Percentiles rank a stretch among this genome's conserved stretches.
These are phyloP conservation scores for Aphelocoma coerulescens DNA, from an alignment of 2,113 vertebrate genomes.

Conservation along the genomic window DNA sequence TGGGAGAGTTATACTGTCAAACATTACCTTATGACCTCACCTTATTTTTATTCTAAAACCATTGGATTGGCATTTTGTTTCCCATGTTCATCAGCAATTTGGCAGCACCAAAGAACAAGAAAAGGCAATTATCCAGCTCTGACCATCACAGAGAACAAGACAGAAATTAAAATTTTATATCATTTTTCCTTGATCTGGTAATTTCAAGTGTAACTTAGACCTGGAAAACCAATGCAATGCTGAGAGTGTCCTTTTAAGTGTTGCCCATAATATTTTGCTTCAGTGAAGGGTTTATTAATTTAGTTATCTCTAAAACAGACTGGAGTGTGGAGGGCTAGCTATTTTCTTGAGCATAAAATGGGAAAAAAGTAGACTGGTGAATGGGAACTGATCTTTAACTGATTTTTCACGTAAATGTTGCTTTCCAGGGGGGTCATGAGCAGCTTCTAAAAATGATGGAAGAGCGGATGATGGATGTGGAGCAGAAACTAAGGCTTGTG, in stretches of 20 bases:
- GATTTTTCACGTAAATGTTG: slow-evolving; percentile 10
- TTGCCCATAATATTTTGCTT: background rate
- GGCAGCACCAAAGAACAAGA: background rate
- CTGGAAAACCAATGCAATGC: background rate
- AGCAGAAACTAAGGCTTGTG: slow-evolving; percentile 86
- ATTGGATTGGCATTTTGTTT: background rate
- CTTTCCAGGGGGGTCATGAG: slow-evolving; percentile 79
- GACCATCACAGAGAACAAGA: background rate
- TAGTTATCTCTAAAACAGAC: background rate
- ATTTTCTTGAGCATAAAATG: background rate
- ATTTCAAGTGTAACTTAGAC: background rate
- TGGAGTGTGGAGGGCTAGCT: background rate
- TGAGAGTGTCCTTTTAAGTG: background rate
- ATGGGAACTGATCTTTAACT: background rate
- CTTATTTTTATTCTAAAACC: background rate
- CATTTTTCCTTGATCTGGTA: background rate
- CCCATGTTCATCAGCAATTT: background rate
- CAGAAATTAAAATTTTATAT: background rate
- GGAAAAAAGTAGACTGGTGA: background rate
- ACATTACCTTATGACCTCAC: fast-evolving
- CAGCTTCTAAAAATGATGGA: slow-evolving; percentile 84
- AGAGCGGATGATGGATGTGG: slow-evolving; percentile 88
- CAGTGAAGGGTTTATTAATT: background rate
- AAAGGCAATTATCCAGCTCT: background rate
- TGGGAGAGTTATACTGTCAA: background rate